phyloP scores from a whole-genome alignment of 2,888 invertebrate genomes.

The Hemistola chrysoprasaria region DNA sequence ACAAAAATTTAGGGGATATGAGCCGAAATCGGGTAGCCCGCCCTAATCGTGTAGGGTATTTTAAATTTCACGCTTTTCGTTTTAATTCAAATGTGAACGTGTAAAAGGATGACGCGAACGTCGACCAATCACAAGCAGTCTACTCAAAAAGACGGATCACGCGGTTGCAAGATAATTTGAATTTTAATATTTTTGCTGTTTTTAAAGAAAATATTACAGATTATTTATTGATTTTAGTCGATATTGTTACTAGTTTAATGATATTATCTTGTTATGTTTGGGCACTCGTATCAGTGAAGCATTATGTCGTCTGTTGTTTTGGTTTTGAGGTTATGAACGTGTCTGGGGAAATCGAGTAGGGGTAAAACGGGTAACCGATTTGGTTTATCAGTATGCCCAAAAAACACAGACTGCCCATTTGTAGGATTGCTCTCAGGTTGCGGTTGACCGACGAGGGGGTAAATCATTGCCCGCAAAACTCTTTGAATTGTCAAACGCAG shows the following conservation, averaged over 20 bases:
- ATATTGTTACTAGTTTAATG: neutral
- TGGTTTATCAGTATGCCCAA: too few relatives aligned
- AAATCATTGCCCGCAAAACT: too few relatives aligned
- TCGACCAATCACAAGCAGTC: neutral
- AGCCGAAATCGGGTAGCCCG: neutral
- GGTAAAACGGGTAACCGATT: slow-evolving; percentile 5
- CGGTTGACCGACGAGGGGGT: too few relatives aligned
- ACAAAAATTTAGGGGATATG: too few relatives aligned
- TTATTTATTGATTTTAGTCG: neutral
- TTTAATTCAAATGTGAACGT: neutral
- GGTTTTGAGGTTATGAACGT: slow-evolving; percentile 1
- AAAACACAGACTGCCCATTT: too few relatives aligned
- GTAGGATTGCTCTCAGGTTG: too few relatives aligned
- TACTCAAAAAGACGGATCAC: neutral
- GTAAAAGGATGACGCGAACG: neutral
- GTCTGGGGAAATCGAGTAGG: slow-evolving; percentile 4
- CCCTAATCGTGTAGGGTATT: too few relatives aligned
- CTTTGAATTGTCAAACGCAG: too few relatives aligned
- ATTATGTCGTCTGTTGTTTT: neutral
- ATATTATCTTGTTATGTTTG: too few relatives aligned
- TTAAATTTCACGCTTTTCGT: too few relatives aligned
- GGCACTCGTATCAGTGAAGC: too few relatives aligned
- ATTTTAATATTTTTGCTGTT: neutral
- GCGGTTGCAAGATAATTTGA: neutral
- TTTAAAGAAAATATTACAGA: neutral